A percentile compares a stretch with the other conserved stretches of the same genome.
Evolutionary conservation across 2,797 vertebrate genomes (phyloP).

Genomic region (Anguilla marmorata): DNA sequence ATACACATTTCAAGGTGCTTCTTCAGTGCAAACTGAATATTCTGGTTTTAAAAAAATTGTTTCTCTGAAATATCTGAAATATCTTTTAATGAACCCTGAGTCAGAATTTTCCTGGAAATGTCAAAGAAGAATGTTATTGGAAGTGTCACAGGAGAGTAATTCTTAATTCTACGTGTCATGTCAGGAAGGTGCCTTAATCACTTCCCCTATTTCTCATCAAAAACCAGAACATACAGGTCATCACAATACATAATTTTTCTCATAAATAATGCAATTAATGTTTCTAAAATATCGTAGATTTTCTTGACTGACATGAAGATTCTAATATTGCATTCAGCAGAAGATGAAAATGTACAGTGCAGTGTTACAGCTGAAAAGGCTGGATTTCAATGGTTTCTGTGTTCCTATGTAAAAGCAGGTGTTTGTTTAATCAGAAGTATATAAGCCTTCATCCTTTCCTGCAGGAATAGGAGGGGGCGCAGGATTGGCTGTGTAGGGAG

Average conservation of each 20-base stretch:
- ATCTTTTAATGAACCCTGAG: not conserved
- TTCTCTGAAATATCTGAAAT: no score
- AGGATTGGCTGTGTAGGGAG: slow-evolving; percentile 39
- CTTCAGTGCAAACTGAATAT: not conserved
- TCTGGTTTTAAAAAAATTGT: no score
- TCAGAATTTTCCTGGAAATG: not conserved
- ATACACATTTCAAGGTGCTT: not conserved
- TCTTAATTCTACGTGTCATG: not conserved
- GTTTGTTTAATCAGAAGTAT: slow-evolving; percentile 29
- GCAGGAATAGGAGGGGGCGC: slow-evolving; percentile 38
- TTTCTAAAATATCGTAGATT: slow-evolving; percentile 7
- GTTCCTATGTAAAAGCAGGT: slow-evolving; percentile 36
- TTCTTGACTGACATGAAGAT: slow-evolving; percentile 2
- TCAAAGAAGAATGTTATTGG: not conserved
- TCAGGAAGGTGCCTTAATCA: not conserved
- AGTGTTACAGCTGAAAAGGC: not conserved
- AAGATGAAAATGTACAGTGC: not conserved
- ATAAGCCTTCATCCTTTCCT: slow-evolving; percentile 15
- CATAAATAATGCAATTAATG: not conserved
- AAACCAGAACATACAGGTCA: not conserved
- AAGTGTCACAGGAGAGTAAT: not conserved
- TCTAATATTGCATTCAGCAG: not conserved
- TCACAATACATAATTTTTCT: not conserved
- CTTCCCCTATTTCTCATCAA: not conserved
- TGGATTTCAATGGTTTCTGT: slow-evolving; percentile 21